Evolutionary conservation across 2,113 vertebrate species (phyloP).

Genomic region (Alectura lathami): DNA sequence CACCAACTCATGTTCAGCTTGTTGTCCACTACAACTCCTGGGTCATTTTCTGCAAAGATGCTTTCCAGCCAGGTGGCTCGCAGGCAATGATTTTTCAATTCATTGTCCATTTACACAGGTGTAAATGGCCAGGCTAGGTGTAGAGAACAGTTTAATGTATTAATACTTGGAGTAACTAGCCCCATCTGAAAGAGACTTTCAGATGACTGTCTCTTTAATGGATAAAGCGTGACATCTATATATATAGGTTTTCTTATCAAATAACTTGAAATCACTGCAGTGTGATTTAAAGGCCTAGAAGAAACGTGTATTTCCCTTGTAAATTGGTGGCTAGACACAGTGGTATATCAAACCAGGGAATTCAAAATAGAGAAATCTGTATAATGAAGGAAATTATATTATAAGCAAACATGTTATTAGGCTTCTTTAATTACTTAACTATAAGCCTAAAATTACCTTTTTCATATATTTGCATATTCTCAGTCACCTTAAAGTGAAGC

Average conservation of each 20-base stretch:
- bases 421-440: conserved; percentile 53
- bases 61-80: not conserved
- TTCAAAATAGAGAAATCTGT: not conserved
- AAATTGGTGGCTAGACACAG: conserved; percentile 37
- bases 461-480: conserved; percentile 61
- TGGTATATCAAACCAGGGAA: conserved; percentile 29
- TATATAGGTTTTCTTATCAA: conserved; percentile 21
- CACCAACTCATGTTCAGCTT: not conserved
- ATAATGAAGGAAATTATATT: conserved; percentile 32
- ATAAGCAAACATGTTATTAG: conserved; percentile 54
- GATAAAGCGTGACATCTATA: not conserved
- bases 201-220: not conserved
- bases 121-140: not conserved
- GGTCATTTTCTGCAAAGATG: not conserved
- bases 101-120: not conserved
- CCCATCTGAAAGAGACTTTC: not conserved
- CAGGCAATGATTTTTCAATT: not conserved
- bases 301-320: conserved; percentile 49
- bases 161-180: not conserved
- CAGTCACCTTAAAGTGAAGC: conserved; percentile 64
- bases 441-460: conserved; percentile 63
- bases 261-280: conserved; percentile 13
- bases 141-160: not conserved
- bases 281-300: conserved; percentile 39
- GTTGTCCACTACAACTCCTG: not conserved